Evolutionary conservation across 2,797 vertebrate species (phyloP).

Genomic region (Mustela erminea): DNA sequence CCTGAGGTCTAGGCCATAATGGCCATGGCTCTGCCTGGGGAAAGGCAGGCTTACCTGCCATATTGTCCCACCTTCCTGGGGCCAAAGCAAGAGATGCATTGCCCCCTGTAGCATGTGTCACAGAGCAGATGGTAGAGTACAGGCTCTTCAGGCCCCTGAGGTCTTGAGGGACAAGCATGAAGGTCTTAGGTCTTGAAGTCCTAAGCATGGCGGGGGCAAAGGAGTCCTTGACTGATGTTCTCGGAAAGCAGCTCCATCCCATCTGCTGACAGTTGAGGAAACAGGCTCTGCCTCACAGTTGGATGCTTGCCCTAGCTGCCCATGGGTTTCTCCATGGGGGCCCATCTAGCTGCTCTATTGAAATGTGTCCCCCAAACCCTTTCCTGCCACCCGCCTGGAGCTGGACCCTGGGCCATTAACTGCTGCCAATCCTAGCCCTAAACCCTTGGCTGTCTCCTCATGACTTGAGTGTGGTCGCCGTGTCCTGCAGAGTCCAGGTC

Average conservation of each 20-base stretch:
- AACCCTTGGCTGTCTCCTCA: neutral
- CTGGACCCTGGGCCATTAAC: neutral
- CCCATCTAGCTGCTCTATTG: neutral
- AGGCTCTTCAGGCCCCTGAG: neutral
- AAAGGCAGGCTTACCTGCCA: neutral
- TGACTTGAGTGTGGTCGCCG: neutral
- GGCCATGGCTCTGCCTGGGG: neutral
- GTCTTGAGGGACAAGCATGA: neutral
- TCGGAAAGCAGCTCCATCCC: neutral
- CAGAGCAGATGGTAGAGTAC: neutral
- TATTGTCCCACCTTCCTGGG: neutral
- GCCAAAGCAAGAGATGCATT: neutral
- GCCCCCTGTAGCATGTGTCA: neutral
- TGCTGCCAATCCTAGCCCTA: neutral
- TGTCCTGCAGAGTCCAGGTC: neutral
- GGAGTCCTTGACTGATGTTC: neutral
- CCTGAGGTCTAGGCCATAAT: neutral
- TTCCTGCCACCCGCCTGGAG: neutral
- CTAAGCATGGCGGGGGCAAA: neutral
- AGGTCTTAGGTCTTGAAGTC: too few relatives aligned
- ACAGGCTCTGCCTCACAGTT: neutral
- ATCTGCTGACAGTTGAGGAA: neutral
- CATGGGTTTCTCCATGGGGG: neutral
- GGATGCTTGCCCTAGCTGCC: neutral
- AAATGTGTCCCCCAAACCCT: neutral